phyloP scores from a whole-genome alignment of 2,797 vertebrate genomes.

The Neosilurus mollespiculum region DNA sequence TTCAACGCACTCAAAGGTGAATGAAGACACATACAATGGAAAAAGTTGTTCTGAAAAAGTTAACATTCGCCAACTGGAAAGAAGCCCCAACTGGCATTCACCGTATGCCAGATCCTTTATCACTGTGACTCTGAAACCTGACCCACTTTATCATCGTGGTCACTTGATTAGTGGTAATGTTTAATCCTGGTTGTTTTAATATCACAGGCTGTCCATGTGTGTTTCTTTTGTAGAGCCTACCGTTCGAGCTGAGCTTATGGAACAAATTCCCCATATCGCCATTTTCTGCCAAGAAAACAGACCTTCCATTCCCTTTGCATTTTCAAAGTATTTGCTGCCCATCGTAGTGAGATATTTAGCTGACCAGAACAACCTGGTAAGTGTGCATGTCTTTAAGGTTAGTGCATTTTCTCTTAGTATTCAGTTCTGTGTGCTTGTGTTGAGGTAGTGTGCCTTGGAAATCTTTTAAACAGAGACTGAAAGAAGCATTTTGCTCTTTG shows the following conservation, averaged over 20 bases:
- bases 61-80: not conserved
- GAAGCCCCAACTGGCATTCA: not conserved
- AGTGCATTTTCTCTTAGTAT: not conserved
- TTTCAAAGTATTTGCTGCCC: conserved; percentile 84
- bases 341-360: conserved; percentile 85
- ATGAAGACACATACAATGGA: not conserved
- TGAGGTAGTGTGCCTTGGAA: not conserved
- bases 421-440: not conserved
- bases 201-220: not conserved
- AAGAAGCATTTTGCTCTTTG: not conserved
- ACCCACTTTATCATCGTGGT: not conserved
- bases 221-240: conserved; percentile 74
- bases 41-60: not conserved
- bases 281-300: conserved; percentile 88
- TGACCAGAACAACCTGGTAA: conserved; percentile 88
- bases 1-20: not conserved
- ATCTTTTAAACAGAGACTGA: not conserved
- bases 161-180: not conserved
- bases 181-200: conserved; percentile 13
- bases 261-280: conserved; percentile 86
- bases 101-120: not conserved
- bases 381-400: conserved; percentile 2
- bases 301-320: conserved; percentile 83
- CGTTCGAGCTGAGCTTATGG: conserved; percentile 87
- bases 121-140: conserved; percentile 20